Base-by-base conservation (phyloP, 53 echinoderm and acorn worm genomes). In the Apostichopus leukothele region DNA sequence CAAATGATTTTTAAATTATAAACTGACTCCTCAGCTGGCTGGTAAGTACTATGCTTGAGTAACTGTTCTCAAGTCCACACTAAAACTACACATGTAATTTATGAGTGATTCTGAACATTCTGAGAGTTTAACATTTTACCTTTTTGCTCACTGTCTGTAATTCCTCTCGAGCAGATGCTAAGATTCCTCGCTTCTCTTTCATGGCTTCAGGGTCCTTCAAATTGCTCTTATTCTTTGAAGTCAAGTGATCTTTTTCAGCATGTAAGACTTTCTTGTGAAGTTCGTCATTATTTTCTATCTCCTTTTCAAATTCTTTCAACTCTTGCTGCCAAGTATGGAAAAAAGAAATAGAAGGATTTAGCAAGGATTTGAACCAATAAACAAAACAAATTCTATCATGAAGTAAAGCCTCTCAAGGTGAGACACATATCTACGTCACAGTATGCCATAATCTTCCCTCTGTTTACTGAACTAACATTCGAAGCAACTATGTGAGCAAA, bases 251-350 rank as follows among this genome's bases (percentile, higher is more conserved):
- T 10, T 89, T 92, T 61, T 96, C 97, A 2, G 92, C 93, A 18
- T 90, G 51, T 39, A 96, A 63, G 0, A 95, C 93, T 57, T 92
- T 88, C 66, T 87, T 61, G 51, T 96, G 94, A 5, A 91, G 73
- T 11, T 79, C 83, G 14, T 96, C 95, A 59, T 88, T 92, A 63
- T 91, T 83, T 2, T 74, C 52, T 14, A 96, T 68, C 89, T 92
- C 92, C n/a, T 71, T 86, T 88, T 96, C 92, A 84, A 96, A 96
- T 18, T 89, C 90, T 75, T 76, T 86, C 92, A 96, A 75, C 63
- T 96, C 97, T 53, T 89, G 75, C 97, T 96, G 90, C 4, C 66
- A 78, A 76, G 53, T 67, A 9, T 76, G 59, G 67, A 80, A 60
- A 27, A 11, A 5, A 39, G 39, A 39, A 39, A 39, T 3, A 39